phyloP scores from a whole-genome alignment of 2,113 vertebrate species.

The Solea solea region DNA sequence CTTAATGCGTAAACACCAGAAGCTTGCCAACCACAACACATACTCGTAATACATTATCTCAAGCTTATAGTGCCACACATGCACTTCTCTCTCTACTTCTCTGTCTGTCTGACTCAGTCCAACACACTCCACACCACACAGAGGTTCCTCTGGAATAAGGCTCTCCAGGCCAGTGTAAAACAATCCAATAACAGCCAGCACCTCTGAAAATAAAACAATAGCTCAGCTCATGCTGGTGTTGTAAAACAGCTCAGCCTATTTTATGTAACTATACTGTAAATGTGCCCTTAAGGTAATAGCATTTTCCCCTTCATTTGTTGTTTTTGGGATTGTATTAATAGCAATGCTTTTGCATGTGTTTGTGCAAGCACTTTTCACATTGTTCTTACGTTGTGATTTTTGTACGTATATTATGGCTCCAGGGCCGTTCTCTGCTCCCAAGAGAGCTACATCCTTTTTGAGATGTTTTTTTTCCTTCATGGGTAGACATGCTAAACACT shows the following conservation, averaged over 20 bases:
- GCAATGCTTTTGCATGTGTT: slow-evolving; percentile 7
- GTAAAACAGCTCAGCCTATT: slow-evolving; percentile 66
- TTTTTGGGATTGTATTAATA: slow-evolving; percentile 49
- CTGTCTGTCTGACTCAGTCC: slow-evolving; percentile 29
- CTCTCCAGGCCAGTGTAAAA: slow-evolving; percentile 70
- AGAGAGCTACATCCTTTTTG: slow-evolving; percentile 8
- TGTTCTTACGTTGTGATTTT: slow-evolving; percentile 28
- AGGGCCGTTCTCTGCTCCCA: slow-evolving; percentile 4
- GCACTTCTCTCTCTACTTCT: slow-evolving; percentile 1
- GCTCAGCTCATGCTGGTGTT: slow-evolving; percentile 62
- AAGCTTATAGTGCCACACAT: slow-evolving; percentile 11
- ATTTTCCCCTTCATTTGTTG: slow-evolving; percentile 54
- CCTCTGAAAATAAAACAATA: slow-evolving; percentile 72
- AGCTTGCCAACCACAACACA: slow-evolving; percentile 18
- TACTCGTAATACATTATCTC: slow-evolving; percentile 7
- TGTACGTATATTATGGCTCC: slow-evolving; percentile 11
- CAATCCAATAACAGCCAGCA: slow-evolving; percentile 71
- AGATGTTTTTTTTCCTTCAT: too few species aligned
- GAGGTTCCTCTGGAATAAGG: slow-evolving; percentile 58
- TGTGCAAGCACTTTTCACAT: slow-evolving; percentile 15
- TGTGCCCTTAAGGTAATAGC: slow-evolving; percentile 58
- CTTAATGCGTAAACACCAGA: slow-evolving; percentile 59
- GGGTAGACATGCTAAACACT: slow-evolving; percentile 5
- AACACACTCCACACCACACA: slow-evolving; percentile 46
- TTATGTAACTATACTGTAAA: slow-evolving; percentile 61